These are phyloP conservation scores for Phanerotoma sp. DNA, from an alignment of 2,888 invertebrate species.

Conservation along the genomic window DNA sequence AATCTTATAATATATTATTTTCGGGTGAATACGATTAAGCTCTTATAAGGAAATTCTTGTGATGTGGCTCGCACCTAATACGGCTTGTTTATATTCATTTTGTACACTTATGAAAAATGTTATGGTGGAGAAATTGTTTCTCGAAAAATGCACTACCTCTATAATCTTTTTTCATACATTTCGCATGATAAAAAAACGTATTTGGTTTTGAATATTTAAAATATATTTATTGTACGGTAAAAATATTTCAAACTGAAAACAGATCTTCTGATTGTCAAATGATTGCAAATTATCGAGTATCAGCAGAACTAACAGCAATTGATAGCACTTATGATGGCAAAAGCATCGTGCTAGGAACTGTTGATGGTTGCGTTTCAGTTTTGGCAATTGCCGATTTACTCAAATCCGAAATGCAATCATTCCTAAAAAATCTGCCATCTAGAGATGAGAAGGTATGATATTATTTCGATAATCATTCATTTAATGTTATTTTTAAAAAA, in stretches of 20 bases:
- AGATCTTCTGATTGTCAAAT: slow-evolving; percentile 85
- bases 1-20: background rate
- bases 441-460: slow-evolving; percentile 67
- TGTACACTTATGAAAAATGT: too few species aligned
- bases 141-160: too few species aligned
- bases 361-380: slow-evolving; percentile 93
- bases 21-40: too few species aligned
- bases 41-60: too few species aligned
- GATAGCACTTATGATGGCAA: slow-evolving; percentile 83
- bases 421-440: slow-evolving; percentile 69
- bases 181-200: too few species aligned
- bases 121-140: too few species aligned
- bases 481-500: background rate
- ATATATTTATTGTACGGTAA: too few species aligned
- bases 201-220: too few species aligned
- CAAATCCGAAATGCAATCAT: slow-evolving; percentile 67
- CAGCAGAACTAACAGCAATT: slow-evolving; percentile 85
- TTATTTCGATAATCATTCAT: too few species aligned
- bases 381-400: slow-evolving; percentile 75
- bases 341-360: slow-evolving; percentile 83
- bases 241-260: slow-evolving; percentile 31
- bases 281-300: slow-evolving; percentile 90
- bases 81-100: too few species aligned
- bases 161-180: too few species aligned
- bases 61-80: too few species aligned